Conservation (phyloP, 2,888 invertebrate species). For the Diadromus collaris region DNA sequence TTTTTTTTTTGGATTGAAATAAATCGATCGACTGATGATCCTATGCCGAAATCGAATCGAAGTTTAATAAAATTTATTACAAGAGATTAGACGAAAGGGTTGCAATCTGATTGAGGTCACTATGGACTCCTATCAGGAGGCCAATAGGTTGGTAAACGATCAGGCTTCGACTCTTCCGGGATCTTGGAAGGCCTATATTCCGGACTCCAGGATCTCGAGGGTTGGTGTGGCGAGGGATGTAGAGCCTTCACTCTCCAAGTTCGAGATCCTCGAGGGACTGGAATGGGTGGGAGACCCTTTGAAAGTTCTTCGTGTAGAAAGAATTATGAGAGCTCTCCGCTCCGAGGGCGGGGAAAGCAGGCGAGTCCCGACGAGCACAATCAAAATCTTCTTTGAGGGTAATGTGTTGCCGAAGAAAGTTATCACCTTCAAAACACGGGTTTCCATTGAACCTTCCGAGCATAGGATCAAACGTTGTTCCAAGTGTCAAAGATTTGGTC, state of each 20-base stretch:
- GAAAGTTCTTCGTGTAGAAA: background rate
- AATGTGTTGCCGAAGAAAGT: background rate
- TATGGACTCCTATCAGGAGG: background rate
- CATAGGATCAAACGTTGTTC: background rate
- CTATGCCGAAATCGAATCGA: too few relatives aligned
- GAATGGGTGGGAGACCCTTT: slow-evolving; percentile 13
- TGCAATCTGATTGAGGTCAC: slow-evolving; percentile 18
- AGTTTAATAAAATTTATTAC: too few relatives aligned
- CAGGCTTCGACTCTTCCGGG: background rate
- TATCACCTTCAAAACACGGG: background rate
- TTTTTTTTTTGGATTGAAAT: too few relatives aligned
- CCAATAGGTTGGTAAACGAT: slow-evolving; percentile 1
- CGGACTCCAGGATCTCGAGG: slow-evolving; percentile 2
- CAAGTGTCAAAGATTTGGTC: background rate
- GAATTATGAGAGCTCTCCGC: background rate
- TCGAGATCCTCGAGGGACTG: slow-evolving; percentile 8
- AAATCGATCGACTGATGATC: too few relatives aligned
- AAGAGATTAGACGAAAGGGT: background rate
- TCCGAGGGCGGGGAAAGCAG: background rate
- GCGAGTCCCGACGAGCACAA: background rate
- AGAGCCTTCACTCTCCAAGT: background rate
- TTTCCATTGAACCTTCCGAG: background rate
- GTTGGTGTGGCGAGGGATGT: slow-evolving; percentile 10
- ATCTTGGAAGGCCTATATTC: slow-evolving; percentile 24
- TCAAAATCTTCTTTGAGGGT: background rate